Evolutionary conservation across 2,113 vertebrate species (phyloP).

Genomic region (Gnathonemus longibarbis): DNA sequence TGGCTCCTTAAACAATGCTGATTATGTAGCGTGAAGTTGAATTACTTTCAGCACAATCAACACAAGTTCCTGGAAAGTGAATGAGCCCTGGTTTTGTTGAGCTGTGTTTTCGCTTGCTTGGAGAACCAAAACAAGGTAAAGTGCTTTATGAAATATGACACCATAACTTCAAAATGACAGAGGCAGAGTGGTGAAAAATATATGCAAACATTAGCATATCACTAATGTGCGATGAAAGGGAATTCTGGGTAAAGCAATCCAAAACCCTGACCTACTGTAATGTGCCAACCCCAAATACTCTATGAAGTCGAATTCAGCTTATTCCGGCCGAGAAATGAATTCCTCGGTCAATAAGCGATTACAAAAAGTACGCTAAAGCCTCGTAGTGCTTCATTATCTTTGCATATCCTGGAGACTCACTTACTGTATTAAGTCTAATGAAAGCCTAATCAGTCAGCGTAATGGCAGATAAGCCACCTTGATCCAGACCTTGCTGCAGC

Average conservation of each 20-base stretch:
- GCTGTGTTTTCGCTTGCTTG: neutral
- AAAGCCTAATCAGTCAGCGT: conserved; percentile 32
- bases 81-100: neutral
- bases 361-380: conserved; percentile 43
- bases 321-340: conserved; percentile 26
- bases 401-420: conserved; percentile 20
- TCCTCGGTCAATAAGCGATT: conserved; percentile 42
- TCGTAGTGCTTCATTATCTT: conserved; percentile 28
- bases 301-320: neutral
- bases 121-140: neutral
- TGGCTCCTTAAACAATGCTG: neutral
- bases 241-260: neutral
- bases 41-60: conserved; percentile 1
- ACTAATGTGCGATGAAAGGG: neutral
- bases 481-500: conserved; percentile 15
- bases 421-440: conserved; percentile 39
- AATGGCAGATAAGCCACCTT: conserved; percentile 35
- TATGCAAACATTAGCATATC: neutral
- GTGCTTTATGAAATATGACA: neutral
- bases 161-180: neutral
- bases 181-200: neutral
- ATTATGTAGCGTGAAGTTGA: neutral
- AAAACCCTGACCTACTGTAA: neutral
- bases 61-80: neutral
- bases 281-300: neutral